These are phyloP conservation scores for Callithrix jacchus DNA, from an alignment of 2,113 vertebrate species.

Conservation along the genomic window DNA sequence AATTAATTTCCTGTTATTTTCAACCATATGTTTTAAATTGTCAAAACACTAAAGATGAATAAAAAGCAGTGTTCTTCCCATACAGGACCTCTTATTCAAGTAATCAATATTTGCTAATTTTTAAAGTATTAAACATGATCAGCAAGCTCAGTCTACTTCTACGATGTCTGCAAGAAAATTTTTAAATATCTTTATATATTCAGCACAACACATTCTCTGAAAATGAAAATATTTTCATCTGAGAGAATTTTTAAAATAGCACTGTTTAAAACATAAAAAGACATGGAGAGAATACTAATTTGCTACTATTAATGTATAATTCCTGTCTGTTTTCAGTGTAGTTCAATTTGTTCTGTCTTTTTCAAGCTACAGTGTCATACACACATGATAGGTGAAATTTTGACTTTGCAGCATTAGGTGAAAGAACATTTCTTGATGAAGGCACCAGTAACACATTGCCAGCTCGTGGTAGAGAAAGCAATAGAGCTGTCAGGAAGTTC, in stretches of 20 bases:
- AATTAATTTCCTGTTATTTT: conserved; percentile 71
- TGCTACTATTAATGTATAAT: conserved; percentile 63
- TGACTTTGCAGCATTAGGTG: conserved; percentile 78
- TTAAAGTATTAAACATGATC: not conserved
- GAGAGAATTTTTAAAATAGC: not conserved
- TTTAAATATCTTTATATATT: not conserved
- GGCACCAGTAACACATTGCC: conserved; percentile 72
- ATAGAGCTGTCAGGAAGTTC: conserved; percentile 85
- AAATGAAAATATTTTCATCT: conserved; percentile 19
- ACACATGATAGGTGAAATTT: conserved; percentile 78
- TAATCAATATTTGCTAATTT: not conserved
- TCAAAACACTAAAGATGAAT: conserved; percentile 20
- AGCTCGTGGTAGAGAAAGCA: conserved; percentile 81
- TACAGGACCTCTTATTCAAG: not conserved
- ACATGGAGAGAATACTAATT: conserved; percentile 49
- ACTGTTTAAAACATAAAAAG: not conserved
- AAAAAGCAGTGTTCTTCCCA: not conserved
- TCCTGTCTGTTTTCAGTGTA: conserved; percentile 67
- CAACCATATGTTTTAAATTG: conserved; percentile 63
- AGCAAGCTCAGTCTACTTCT: not conserved
- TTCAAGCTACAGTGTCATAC: conserved; percentile 77
- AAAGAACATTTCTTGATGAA: conserved; percentile 83
- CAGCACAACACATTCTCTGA: not conserved
- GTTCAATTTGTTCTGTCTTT: conserved; percentile 65
- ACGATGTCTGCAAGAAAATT: not conserved